Base-by-base conservation (phyloP, 2,888 invertebrate genomes). In the Lithophane socia region DNA sequence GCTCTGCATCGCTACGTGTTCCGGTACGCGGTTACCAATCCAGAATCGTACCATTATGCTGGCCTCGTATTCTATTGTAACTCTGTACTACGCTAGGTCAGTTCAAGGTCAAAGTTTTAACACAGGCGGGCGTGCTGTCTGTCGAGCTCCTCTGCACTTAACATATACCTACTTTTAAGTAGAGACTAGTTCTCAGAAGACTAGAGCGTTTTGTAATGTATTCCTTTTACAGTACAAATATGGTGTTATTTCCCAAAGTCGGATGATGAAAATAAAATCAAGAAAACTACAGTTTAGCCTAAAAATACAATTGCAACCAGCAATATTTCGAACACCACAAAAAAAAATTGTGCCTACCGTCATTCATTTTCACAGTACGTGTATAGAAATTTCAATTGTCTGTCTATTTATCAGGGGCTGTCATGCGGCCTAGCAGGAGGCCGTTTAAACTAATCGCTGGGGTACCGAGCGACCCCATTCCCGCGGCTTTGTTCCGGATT, bases 391-490 rank as follows among this genome's bases (percentile, higher is more conserved):
- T 79, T 86, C 85, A 78, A 84, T 80, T 24, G 74, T 65, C 61
- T 63, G 54, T 70, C 66, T 84, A 87, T 84, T 87, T 87, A 82
- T 82, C 86, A 77, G 75, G 37, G 63, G 63, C 54, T 80, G 87
- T 72, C 87, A 84, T 37, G 74, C 69, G 71, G 72, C 73, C 58
- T 67, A 60, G 54, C 58, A 42, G 61, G 58, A 68, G 76, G 65
- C 60, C 73, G 68, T 87, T 89, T 73, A 84, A 74, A 86, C 80
- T 89, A 88, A 87, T 87, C 75, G 74, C 63, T 64, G 65, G 71
- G 77, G 74, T 75, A 75, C 73, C 60, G 9, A 73, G 65, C 73
- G 73, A 75, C 79, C 80, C 66, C 73, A 77, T 82, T 87, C 71
- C 64, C 56, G 72, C 58, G 74, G 79, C 79, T 85, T 87, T 85